Evolutionary conservation across 2,113 vertebrate species (phyloP).

Genomic region (Chloropsis hardwickii): DNA sequence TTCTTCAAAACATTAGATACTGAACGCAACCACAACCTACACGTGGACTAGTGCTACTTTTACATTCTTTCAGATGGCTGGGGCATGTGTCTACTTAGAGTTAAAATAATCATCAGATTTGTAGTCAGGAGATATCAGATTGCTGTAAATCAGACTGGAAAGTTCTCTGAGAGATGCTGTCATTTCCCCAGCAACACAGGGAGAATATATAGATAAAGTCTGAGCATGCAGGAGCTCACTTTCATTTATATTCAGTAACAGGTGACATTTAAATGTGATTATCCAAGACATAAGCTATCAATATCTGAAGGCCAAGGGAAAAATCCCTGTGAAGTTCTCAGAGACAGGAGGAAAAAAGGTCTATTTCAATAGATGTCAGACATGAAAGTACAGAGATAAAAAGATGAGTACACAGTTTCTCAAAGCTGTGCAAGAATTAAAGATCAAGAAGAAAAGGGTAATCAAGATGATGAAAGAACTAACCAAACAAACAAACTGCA

Average conservation of each 20-base stretch:
- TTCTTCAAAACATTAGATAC: not conserved
- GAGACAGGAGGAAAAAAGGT: not conserved
- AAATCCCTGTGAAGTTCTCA: not conserved
- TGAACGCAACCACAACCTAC: not conserved
- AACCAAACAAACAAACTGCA: not conserved
- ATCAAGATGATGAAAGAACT: not conserved
- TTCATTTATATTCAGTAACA: not conserved
- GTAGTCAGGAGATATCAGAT: not conserved
- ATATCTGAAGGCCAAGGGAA: not conserved
- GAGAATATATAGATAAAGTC: not conserved
- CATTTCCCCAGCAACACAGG: not conserved
- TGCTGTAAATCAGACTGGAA: not conserved
- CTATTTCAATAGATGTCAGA: not conserved
- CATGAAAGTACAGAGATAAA: not conserved
- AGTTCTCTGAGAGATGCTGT: not conserved
- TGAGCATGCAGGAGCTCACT: not conserved
- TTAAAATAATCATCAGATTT: not conserved
- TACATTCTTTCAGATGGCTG: not conserved
- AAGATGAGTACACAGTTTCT: not conserved
- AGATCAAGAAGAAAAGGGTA: not conserved
- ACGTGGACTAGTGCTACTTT: not conserved
- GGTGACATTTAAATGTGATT: constrained; percentile 22
- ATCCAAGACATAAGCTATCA: not conserved
- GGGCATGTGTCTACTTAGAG: not conserved
- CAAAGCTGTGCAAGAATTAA: not conserved